Evolutionary conservation across 1,140 invertebrate species (phyloP), one percentile per base, ranked within the genome.

Genomic region (Stenopsyche tienmushanensis): DNA sequence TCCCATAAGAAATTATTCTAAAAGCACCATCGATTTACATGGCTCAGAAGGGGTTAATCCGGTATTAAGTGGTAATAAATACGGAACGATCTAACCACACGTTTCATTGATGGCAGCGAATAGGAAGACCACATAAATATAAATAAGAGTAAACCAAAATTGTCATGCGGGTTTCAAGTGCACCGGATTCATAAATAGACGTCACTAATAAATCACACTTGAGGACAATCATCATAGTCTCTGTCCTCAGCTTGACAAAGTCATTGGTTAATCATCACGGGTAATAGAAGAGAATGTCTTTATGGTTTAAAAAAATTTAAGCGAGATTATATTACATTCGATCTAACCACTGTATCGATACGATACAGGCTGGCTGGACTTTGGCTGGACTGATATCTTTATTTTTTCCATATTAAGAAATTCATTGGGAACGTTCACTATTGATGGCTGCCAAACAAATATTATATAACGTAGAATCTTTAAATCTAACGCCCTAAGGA

Each of bases 191-290:
- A 52, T 52, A n/a, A n/a, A 13, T 55, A 39, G 29, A 42, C 15
- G 26, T 13, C 13, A 42, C 34, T 13, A 23, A 60, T 60, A 60
- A 60, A 47, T 60, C 44, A 42, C 57, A 60, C 42, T 60, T 26
- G 41, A 57, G 34, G 44, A 44, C 24, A 42, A 42, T 57, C 39
- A 21, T 42, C n/a, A n/a, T n/a, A n/a, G n/a, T n/a, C 44, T 13
- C 44, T 34, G 13, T 34, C 29, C 29, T 7, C 29, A 34, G 13
- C 29, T 5, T 13, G 29, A 13, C 13, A 34, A 13, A 34, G 29
- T 34, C 13, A 34, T 34, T 34, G 29, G 29, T 13, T 13, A 34
- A 34, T 34, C 29, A 34, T 34, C 29, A 34, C 13, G 13, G 13
- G 29, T 13, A 34, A 34, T 34, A 7, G 29, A 34, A 34, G 29